A percentile compares a stretch with the other conserved stretches of the same genome.
phyloP scores from a whole-genome alignment of 2,113 vertebrate genomes.

The Arenaria interpres region DNA sequence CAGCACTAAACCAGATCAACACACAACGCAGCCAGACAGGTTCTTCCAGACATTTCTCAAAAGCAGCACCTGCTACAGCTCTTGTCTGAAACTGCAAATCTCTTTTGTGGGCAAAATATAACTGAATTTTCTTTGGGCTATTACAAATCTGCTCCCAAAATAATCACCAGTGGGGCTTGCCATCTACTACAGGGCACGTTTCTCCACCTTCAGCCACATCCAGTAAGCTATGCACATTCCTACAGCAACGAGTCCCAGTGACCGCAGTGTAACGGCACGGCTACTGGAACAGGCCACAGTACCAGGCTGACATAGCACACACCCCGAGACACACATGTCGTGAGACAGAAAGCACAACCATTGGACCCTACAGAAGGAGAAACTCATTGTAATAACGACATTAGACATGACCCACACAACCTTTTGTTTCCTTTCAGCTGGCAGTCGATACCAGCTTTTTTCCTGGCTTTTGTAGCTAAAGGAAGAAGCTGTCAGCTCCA shows the following conservation, averaged over 20 bases:
- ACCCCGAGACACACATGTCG: accelerated
- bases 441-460: not conserved
- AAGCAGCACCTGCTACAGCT: not conserved
- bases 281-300: no score
- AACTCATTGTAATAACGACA: not conserved
- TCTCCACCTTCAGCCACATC: not conserved
- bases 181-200: no score
- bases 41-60: not conserved
- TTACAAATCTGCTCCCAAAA: not conserved
- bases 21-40: not conserved
- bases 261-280: accelerated
- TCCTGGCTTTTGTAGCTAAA: not conserved
- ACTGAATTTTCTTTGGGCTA: not conserved
- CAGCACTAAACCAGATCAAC: no score
- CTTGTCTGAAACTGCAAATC: not conserved
- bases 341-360: not conserved
- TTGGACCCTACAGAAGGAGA: not conserved
- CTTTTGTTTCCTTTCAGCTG: not conserved
- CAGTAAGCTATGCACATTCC: not conserved
- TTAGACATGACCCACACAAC: not conserved
- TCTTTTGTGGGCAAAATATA: not conserved
- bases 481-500: no score
- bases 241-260: not conserved
- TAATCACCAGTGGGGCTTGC: not conserved
- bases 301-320: not conserved